These are phyloP conservation scores for Globicephala melas DNA, from an alignment of 2,113 vertebrate species.

Conservation along the genomic window DNA sequence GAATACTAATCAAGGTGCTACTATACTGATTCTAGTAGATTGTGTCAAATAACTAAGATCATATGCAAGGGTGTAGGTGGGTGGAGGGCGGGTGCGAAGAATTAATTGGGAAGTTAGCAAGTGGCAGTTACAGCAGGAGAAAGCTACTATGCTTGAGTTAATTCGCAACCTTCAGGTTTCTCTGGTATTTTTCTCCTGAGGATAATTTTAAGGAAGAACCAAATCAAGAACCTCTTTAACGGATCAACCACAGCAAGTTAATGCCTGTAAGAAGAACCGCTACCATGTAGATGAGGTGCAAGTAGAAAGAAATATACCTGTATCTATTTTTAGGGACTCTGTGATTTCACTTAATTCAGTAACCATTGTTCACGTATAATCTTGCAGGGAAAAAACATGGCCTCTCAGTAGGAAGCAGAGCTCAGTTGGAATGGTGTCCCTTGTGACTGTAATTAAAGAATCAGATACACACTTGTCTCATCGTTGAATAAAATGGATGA, in stretches of 20 bases:
- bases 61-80: conserved; percentile 64
- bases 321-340: conserved; percentile 55
- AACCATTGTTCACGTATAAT: conserved; percentile 50
- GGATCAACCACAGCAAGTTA: not conserved
- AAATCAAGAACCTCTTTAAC: conserved; percentile 17
- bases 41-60: conserved; percentile 72
- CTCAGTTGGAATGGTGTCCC: conserved; percentile 11
- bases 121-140: conserved; percentile 56
- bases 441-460: conserved; percentile 41
- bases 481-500: not conserved
- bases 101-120: conserved; percentile 68
- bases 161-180: conserved; percentile 30
- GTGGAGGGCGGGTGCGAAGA: conserved; percentile 50
- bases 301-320: conserved; percentile 37
- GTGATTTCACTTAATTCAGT: conserved; percentile 53
- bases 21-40: conserved; percentile 70
- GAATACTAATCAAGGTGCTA: conserved; percentile 71
- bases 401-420: not conserved
- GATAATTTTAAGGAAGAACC: conserved; percentile 16
- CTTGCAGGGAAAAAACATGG: conserved; percentile 51
- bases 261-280: not conserved
- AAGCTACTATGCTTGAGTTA: conserved; percentile 60
- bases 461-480: not conserved
- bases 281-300: not conserved
- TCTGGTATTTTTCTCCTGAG: conserved; percentile 33